Evolutionary conservation across 2,113 vertebrate genomes (phyloP), one percentile per base, ranked within the genome.

Genomic region (Propithecus coquereli): DNA sequence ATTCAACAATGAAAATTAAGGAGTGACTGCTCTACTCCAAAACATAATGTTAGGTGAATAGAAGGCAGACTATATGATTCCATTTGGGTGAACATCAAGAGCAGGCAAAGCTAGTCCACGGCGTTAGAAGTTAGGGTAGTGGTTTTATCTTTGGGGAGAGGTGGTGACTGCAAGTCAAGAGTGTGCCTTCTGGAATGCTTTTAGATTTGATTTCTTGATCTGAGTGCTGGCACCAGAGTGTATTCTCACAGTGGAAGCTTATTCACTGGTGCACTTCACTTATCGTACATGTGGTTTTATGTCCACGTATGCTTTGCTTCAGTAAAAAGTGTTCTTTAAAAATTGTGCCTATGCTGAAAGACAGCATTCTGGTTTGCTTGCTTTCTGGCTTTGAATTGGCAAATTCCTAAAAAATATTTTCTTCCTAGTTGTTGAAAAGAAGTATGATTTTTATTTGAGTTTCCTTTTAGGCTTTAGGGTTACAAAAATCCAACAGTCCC

Each of bases 341-440:
- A 57, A 80, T 20, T 43, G 2, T 45, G 27, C 52, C 74, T 90
- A 10, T 63, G 6, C 32, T 63, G 18, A 71, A 65, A 47, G 47
- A 30, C 54, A 17, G 14, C 30, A 45, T 79, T 57, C 34, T 66
- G 13, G 4, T 57, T 70, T 43, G 18, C n/a, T 90, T 6, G 76
- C 30, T 77, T 91, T 37, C 11, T 65, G 61, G 14, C 34, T 84
- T 85, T 8, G 25, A 82, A 27, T 20, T 61, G 50, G n/a, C 32
- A 83, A 73, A 43, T 86, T 63, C 5, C 30, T 82, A 22, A 68
- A 76, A 87, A 71, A 3, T 27, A n/a, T 22, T 32, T 83, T 34
- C 45, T 90, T 47, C 70, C 59, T 83, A 37, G 37, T 61, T 68
- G 20, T 91, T 84, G 37, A 73, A 87, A 87, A 95, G 10, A 90